Conservation (phyloP, 2,113 vertebrate species). For the Mobula hypostoma region DNA sequence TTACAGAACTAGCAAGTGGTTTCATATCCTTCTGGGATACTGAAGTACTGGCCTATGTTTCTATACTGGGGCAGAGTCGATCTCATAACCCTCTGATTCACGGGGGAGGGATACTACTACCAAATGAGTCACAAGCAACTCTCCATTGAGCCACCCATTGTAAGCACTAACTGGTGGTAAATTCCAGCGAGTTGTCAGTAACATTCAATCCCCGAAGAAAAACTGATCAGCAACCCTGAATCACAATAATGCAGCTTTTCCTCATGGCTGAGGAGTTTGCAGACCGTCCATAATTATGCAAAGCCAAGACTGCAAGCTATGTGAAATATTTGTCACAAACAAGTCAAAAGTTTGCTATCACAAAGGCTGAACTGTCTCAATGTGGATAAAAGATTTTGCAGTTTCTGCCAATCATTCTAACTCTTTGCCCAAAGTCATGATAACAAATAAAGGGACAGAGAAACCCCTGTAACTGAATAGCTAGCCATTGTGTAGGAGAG, state of each 20-base stretch:
- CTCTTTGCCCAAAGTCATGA: not conserved
- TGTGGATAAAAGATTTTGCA: not conserved
- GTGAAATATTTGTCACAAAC: not conserved
- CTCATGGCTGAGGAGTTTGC: not conserved
- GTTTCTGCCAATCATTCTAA: not conserved
- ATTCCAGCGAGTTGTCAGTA: not conserved
- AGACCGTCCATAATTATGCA: not conserved
- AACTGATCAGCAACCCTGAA: not conserved
- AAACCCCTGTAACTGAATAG: not conserved
- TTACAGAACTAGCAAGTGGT: too few species aligned
- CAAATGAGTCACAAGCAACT: too few species aligned
- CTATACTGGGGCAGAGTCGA: too few species aligned
- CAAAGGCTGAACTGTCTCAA: not conserved
- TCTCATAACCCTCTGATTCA: too few species aligned
- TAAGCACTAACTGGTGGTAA: not conserved
- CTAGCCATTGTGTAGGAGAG: not conserved
- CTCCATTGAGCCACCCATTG: not conserved
- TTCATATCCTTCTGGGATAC: too few species aligned
- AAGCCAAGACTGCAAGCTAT: not conserved
- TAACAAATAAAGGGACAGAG: not conserved
- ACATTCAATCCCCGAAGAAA: too few species aligned
- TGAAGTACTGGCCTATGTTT: too few species aligned
- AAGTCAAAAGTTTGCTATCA: not conserved
- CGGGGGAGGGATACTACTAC: too few species aligned
- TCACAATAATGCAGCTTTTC: conserved; percentile 2